phyloP scores from a whole-genome alignment of 2,113 vertebrate genomes.

The Ptyas mucosa region DNA sequence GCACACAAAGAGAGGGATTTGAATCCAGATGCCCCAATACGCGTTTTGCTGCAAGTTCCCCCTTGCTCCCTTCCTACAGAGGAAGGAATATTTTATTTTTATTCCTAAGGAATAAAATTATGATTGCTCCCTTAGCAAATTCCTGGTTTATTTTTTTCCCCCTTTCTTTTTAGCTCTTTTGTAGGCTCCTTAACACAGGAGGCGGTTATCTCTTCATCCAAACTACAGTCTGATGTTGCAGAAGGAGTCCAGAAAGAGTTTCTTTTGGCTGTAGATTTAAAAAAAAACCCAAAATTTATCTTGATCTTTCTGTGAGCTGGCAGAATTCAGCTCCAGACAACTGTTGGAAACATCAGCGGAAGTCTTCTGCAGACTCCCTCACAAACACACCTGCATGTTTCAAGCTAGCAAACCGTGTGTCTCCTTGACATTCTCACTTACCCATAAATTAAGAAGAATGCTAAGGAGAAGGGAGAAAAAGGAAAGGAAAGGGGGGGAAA shows the following conservation, averaged over 20 bases:
- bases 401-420: background rate
- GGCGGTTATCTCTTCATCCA: background rate
- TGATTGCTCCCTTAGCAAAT: background rate
- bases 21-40: background rate
- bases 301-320: background rate
- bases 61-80: background rate
- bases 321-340: background rate
- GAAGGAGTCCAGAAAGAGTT: background rate
- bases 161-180: background rate
- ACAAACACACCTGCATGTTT: background rate
- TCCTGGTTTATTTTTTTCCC: background rate
- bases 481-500: background rate
- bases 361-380: background rate
- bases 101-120: background rate
- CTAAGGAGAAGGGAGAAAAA: conserved; percentile 6
- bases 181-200: background rate
- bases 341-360: background rate
- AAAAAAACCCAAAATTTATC: background rate
- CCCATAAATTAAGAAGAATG: background rate
- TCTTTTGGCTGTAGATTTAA: background rate
- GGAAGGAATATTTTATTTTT: too few relatives aligned
- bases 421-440: background rate
- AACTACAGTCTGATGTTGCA: background rate
- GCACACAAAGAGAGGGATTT: background rate
- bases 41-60: background rate